phyloP scores from a whole-genome alignment of 1,140 invertebrate genomes.

The Caenorhabditis latens region DNA sequence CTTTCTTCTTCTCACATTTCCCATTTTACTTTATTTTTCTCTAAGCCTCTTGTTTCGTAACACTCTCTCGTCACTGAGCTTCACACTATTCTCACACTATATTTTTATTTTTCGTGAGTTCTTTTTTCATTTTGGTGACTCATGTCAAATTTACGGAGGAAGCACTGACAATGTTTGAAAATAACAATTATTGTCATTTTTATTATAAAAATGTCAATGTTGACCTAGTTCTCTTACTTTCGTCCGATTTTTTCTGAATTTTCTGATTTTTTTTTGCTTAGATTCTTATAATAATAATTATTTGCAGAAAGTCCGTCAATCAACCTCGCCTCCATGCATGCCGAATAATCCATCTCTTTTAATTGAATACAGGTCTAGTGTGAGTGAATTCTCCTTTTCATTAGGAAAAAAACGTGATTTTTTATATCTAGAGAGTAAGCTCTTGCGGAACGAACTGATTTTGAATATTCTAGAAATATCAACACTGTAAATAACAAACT shows the following conservation, averaged over 20 bases:
- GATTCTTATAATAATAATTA: neutral
- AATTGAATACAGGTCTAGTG: constrained; percentile 9
- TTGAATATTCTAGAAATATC: no score
- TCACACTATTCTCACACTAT: neutral
- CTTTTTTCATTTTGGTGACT: neutral
- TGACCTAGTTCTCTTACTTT: neutral
- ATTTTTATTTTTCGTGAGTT: neutral
- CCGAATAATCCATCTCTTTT: constrained; percentile 9
- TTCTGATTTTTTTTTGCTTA: neutral
- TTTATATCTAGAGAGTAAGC: no score
- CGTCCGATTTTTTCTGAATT: neutral
- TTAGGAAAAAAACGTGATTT: neutral
- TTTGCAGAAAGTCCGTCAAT: neutral
- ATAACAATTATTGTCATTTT: no score
- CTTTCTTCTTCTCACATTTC: neutral
- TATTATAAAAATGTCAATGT: neutral
- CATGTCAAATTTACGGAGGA: neutral
- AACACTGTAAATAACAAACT: no score
- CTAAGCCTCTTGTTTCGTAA: neutral
- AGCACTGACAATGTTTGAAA: no score
- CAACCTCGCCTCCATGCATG: neutral
- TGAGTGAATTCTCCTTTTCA: neutral
- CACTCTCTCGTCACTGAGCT: neutral
- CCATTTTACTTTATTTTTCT: neutral
- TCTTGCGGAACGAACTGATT: no score